phyloP scores from a whole-genome alignment of 2,888 invertebrate species.

The Melanostoma scalare region DNA sequence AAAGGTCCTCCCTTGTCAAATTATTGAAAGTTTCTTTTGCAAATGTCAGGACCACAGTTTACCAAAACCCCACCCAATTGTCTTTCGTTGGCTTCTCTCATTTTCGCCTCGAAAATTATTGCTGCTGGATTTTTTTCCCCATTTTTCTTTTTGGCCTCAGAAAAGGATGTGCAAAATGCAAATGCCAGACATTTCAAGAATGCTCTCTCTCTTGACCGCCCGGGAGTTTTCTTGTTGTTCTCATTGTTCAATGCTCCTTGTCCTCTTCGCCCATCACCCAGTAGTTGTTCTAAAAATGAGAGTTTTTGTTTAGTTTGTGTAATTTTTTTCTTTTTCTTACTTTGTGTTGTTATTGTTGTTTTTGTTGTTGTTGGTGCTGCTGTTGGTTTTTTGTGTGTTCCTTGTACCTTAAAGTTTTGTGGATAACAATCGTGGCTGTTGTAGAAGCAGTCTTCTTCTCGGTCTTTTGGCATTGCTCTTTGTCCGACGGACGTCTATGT shows the following conservation, averaged over 20 bases:
- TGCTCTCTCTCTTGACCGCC: constrained; percentile 53
- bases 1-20: constrained; percentile 42
- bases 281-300: neutral
- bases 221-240: constrained; percentile 19
- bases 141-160: neutral
- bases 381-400: neutral
- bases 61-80: no score
- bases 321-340: constrained; percentile 32
- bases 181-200: constrained; percentile 60
- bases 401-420: constrained; percentile 20
- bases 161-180: constrained; percentile 34
- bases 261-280: constrained; percentile 2
- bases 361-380: neutral
- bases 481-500: constrained; percentile 1
- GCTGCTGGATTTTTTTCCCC: neutral
- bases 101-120: neutral
- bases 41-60: neutral
- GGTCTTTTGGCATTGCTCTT: constrained; percentile 17
- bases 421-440: constrained; percentile 34
- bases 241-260: neutral
- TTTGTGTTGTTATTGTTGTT: constrained; percentile 4
- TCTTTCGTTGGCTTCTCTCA: neutral
- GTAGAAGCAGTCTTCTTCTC: constrained; percentile 23
- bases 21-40: constrained; percentile 36
- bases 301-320: constrained; percentile 53